Evolutionary conservation across 2,888 invertebrate genomes (phyloP), one percentile per base, ranked within the genome.

Genomic region (Hemistola chrysoprasaria): DNA sequence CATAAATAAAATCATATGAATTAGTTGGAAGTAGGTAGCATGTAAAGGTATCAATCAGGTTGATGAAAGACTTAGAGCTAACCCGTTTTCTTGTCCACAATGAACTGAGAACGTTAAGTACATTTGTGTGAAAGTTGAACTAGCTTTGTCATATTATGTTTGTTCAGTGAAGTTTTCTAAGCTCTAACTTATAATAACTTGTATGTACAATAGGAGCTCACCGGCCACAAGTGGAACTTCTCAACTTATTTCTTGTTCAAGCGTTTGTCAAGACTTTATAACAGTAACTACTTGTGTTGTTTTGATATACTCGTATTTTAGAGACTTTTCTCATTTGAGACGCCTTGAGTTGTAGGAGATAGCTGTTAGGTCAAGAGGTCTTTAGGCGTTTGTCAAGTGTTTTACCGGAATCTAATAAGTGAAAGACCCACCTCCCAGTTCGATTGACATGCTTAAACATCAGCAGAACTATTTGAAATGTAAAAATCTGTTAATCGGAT

Each of bases 111-210:
- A 40, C 47, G 40, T 44, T 50, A 46, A 50, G 36, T 46, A 38
- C 47, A 40, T 43, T 47, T 47, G 32, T 42, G 34, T 45, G 45
- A 46, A 54, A 51, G 45, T 54, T 54, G 28, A 31, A 43, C 40
- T 36, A 37, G 40, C 38, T 40, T 40, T 48, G 55, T 55, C 52
- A 55, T 52, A 52, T 52, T 50, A 55, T 52, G 52, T 55, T 55
- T 55, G 55, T 50, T 52, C 44, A 11, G 9, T 24, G 26, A 50
- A 50, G 43, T 55, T 52, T 48, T 46, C 52, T 48, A 48, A 55
- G 52, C 46, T 55, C 40, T 43, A 48, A 55, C 50, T 55, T 55
- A 50, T 52, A 55, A 55, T 50, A 55, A 52, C 48, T 52, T 52
- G 46, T 42, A 40, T 46, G 35, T 48, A 42, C 52, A 42, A 46